A percentile compares a stretch with the other conserved stretches of the same genome.
These are phyloP conservation scores for Galeopsomyia nigrocyanea DNA, from an alignment of 2,888 invertebrate genomes.

Conservation along the genomic window DNA sequence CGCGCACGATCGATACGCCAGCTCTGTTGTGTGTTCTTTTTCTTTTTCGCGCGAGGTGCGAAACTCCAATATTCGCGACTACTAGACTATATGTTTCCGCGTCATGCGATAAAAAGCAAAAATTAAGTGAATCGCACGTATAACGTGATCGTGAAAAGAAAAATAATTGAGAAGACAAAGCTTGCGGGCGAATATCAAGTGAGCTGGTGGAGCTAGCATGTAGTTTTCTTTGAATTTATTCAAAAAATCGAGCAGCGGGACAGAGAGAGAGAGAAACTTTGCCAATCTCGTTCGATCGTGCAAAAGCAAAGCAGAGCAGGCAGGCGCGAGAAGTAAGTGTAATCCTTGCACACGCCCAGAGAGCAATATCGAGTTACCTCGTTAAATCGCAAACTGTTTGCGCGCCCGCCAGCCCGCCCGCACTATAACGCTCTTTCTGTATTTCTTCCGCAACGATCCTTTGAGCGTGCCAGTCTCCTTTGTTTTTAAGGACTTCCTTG, in stretches of 20 bases:
- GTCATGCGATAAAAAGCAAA: too few species aligned
- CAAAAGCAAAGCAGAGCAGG: constrained; percentile 33
- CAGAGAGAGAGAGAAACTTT: constrained; percentile 55
- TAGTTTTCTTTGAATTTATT: constrained; percentile 54
- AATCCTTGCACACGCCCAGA: constrained; percentile 43
- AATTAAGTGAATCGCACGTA: background rate
- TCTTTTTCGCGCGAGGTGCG: too few species aligned
- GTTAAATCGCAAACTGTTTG: constrained; percentile 62
- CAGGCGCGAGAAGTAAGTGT: constrained; percentile 4
- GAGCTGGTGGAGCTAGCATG: constrained; percentile 9
- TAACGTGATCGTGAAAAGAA: constrained; percentile 15
- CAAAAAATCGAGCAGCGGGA: constrained; percentile 54
- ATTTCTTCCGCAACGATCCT: constrained; percentile 14
- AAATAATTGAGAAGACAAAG: background rate
- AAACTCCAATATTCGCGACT: background rate
- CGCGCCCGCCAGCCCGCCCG: constrained; percentile 18
- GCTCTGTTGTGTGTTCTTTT: background rate
- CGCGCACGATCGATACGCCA: constrained; percentile 32
- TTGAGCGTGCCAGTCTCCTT: too few species aligned
- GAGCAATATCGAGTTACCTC: constrained; percentile 63
- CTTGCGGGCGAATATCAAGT: constrained; percentile 42
- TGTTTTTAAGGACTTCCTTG: too few species aligned
- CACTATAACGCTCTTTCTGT: constrained; percentile 12
- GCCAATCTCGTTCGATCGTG: constrained; percentile 58
- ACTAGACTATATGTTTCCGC: background rate